A percentile compares a stretch with the other conserved stretches of the same genome.
Evolutionary conservation across 2,888 invertebrate species (phyloP).

Genomic region (Pollenia angustigena): DNA sequence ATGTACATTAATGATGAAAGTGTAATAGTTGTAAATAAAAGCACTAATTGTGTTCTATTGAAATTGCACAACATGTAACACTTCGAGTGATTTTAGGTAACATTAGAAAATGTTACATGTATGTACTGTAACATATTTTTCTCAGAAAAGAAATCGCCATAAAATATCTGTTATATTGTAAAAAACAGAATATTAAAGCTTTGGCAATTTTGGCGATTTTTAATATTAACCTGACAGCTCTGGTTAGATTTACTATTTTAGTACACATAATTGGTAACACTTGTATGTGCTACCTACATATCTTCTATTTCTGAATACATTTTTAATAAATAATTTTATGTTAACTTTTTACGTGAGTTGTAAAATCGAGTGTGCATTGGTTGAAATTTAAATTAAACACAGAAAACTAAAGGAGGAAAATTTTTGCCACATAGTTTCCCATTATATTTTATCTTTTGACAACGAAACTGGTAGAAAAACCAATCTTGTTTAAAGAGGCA

Average conservation of each 20-base stretch:
- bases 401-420: not conserved
- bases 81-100: no score
- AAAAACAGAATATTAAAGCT: no score
- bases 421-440: constrained; percentile 48
- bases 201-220: no score
- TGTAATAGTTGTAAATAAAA: no score
- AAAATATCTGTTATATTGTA: no score
- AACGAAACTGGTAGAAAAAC: constrained; percentile 62
- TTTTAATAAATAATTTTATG: constrained; percentile 54
- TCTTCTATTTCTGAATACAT: constrained; percentile 46
- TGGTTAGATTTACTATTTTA: not conserved
- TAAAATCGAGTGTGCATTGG: constrained; percentile 56
- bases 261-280: constrained; percentile 23
- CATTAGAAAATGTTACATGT: no score
- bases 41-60: no score
- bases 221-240: no score
- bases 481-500: constrained; percentile 57
- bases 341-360: constrained; percentile 37
- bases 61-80: no score
- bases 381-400: constrained; percentile 1
- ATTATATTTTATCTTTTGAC: constrained; percentile 54
- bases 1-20: no score
- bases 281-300: constrained; percentile 46
- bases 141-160: no score
- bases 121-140: no score